Evolutionary conservation across 2,113 vertebrate species (phyloP).

Genomic region (Paratilapia polleni): DNA sequence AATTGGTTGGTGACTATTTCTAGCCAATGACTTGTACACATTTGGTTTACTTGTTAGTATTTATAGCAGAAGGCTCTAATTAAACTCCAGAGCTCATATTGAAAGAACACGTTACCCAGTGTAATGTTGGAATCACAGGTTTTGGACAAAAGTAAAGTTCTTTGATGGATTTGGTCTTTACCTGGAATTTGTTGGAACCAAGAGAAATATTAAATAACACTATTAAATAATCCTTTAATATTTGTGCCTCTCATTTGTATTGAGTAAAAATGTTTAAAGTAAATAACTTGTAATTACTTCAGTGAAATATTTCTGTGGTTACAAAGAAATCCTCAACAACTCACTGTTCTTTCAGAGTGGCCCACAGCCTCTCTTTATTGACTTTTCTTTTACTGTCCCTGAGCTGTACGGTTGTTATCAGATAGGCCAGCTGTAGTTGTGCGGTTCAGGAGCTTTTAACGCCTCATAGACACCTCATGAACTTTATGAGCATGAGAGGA

Average conservation of each 20-base stretch:
- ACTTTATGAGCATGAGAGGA: conserved; percentile 52
- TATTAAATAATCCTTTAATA: neutral
- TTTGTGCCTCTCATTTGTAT: neutral
- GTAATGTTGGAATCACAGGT: neutral
- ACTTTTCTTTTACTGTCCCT: conserved; percentile 55
- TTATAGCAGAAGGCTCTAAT: neutral
- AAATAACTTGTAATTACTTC: neutral
- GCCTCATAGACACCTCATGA: conserved; percentile 59
- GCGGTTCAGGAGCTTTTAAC: conserved; percentile 59
- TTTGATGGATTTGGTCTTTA: neutral
- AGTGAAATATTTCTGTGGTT: conserved; percentile 16
- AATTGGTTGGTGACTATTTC: neutral
- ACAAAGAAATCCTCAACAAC: conserved; percentile 18
- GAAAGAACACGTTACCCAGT: no score
- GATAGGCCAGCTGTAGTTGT: conserved; percentile 59
- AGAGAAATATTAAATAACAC: neutral
- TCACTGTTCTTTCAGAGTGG: neutral
- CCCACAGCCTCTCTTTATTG: conserved; percentile 56
- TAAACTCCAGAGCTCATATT: neutral
- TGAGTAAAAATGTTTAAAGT: neutral
- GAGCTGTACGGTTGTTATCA: conserved; percentile 71
- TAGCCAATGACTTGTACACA: neutral
- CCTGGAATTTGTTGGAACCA: neutral
- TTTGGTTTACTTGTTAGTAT: neutral
- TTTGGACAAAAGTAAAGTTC: neutral